phyloP scores from a whole-genome alignment of 2,888 invertebrate genomes.

The Zygaena filipendulae region DNA sequence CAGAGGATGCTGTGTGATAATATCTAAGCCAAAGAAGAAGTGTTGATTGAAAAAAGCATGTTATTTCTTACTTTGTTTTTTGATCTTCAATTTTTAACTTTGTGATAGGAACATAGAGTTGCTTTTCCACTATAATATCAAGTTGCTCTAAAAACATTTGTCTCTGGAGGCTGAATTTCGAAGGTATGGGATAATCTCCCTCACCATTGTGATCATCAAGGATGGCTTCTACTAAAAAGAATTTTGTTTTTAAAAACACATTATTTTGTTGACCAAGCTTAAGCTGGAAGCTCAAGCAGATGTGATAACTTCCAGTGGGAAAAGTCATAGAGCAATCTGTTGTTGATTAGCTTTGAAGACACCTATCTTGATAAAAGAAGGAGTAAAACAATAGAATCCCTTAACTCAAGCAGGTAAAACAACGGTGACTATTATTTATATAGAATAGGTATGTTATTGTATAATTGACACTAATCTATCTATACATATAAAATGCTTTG shows the following conservation, averaged over 20 bases:
- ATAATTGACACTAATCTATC: too few species aligned
- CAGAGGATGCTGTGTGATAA: too few species aligned
- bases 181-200: constrained; percentile 65
- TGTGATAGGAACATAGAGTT: constrained; percentile 31
- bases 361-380: neutral
- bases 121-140: constrained; percentile 48
- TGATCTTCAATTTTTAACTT: constrained; percentile 12
- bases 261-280: neutral
- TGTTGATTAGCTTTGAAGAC: too few species aligned
- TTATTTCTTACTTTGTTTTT: constrained; percentile 15
- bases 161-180: constrained; percentile 52
- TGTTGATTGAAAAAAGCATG: neutral
- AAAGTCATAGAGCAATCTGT: too few species aligned
- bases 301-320: neutral
- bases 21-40: too few species aligned
- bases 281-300: neutral
- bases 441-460: too few species aligned
- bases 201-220: constrained; percentile 53
- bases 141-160: constrained; percentile 72
- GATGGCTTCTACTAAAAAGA: constrained; percentile 72
- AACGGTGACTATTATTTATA: too few species aligned
- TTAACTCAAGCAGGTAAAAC: too few species aligned
- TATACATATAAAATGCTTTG: too few species aligned
- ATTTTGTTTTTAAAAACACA: neutral
- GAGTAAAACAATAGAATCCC: neutral